These are phyloP conservation scores for Gari tellinella DNA, from an alignment of 2,888 invertebrate genomes.

Conservation along the genomic window DNA sequence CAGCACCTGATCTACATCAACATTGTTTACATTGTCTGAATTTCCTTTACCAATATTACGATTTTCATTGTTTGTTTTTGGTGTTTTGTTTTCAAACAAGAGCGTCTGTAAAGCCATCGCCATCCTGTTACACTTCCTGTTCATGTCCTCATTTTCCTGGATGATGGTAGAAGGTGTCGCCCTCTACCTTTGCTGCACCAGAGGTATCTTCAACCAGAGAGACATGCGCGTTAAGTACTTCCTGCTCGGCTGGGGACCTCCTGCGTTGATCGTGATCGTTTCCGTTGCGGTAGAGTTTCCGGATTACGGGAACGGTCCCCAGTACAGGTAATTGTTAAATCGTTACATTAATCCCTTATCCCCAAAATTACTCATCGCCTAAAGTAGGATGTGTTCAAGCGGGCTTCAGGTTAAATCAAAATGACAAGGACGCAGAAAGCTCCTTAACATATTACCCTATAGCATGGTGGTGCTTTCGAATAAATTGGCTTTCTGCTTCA, in stretches of 20 bases:
- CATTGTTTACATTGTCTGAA: too few species aligned
- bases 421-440: too few species aligned
- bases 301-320: constrained; percentile 65
- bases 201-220: constrained; percentile 61
- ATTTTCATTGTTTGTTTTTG: too few species aligned
- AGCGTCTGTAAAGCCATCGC: constrained; percentile 69
- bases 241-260: constrained; percentile 72
- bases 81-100: constrained; percentile 31
- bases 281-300: constrained; percentile 68
- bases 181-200: constrained; percentile 69
- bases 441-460: too few species aligned
- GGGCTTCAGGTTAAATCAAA: too few species aligned
- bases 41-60: too few species aligned
- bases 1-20: too few species aligned
- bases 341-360: too few species aligned
- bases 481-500: too few species aligned
- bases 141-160: constrained; percentile 72
- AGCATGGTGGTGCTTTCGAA: too few species aligned
- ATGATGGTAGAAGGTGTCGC: constrained; percentile 73
- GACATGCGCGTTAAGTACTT: constrained; percentile 67
- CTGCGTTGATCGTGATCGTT: constrained; percentile 66
- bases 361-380: too few species aligned
- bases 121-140: constrained; percentile 68
- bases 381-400: too few species aligned
- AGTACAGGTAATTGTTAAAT: constrained; percentile 59